Evolutionary conservation across 2,113 vertebrate genomes (phyloP), one percentile per base, ranked within the genome.

Genomic region (Brachirus orientalis): DNA sequence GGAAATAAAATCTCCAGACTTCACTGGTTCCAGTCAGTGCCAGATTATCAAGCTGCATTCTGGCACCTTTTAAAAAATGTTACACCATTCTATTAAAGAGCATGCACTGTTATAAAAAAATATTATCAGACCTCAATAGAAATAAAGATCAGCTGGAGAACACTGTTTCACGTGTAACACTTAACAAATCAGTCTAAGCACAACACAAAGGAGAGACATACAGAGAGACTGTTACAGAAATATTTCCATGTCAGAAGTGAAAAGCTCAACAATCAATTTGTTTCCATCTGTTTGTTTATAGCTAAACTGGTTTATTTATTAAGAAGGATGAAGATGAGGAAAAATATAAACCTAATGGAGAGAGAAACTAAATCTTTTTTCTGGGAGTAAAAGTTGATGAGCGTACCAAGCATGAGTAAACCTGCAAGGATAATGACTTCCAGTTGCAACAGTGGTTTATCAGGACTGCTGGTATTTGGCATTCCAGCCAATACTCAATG

Each of bases 381-480:
- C 33, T 57, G 33, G 33, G 55, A 59, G 17, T 10, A 54, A 64
- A 55, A 58, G 19, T 62, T 4, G 16, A 44, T 9, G 40, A 67
- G 33, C 33, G 40, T 17, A 69, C 79, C 77, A 88, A 86, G 78
- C 64, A 74, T 55, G 41, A 73, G 41, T 33, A 36, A 68, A 52
- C 59, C 37, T 38, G 59, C 63, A 60, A 45, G 35, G 3, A 43
- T 82, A 79, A 89, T 85, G 51, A 63, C 57, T 85, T 80, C 75
- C 84, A 86, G 63, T 75, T 75, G 79, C 65, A 59, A 9, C 17
- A 48, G 33, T 47, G 55, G n/a, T 52, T 86, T 76, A 88, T 80
- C 76, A 78, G 77, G 22, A 63, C 40, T 0, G 8, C 40, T 13
- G 36, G 46, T 51, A 67, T 68, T 77, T 76, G 69, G 59, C 82